Conservation (phyloP, 1,140 invertebrate genomes). For the Oscheius sp. region DNA sequence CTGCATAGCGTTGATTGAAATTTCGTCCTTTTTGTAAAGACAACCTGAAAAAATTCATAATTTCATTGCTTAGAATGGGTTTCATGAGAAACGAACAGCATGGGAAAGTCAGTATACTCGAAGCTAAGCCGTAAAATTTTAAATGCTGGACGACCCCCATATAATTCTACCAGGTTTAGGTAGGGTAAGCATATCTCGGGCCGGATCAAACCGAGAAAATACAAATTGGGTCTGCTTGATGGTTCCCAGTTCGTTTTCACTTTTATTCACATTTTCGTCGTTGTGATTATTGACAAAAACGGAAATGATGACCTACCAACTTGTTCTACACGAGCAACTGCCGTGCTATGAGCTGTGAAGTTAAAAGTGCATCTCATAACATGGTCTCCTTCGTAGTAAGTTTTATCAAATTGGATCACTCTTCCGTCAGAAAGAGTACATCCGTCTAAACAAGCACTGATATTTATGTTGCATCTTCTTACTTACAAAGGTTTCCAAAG, state of each 20-base stretch:
- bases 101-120: no score
- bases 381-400: constrained; percentile 1
- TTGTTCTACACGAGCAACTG: constrained; percentile 6
- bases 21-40: constrained; percentile 16
- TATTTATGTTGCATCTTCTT: neutral
- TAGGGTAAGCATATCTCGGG: no score
- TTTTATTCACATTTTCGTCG: no score
- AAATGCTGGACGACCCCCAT: no score
- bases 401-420: constrained; percentile 8
- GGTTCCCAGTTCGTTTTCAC: no score
- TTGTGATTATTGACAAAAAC: neutral
- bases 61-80: no score
- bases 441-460: neutral
- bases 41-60: constrained; percentile 8
- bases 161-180: no score
- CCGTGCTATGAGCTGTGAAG: constrained; percentile 14
- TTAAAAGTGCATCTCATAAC: constrained; percentile 13
- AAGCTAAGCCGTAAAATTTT: no score
- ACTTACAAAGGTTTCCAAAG: constrained; percentile 20
- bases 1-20: constrained; percentile 21
- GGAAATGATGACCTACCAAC: neutral
- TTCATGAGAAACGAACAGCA: no score
- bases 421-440: neutral
- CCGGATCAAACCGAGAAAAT: no score
- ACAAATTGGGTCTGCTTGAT: no score